Percentiles rank a stretch among this genome's conserved stretches.
These are phyloP conservation scores for Tuberolachnus salignus DNA, from an alignment of 2,888 invertebrate species.

Conservation along the genomic window DNA sequence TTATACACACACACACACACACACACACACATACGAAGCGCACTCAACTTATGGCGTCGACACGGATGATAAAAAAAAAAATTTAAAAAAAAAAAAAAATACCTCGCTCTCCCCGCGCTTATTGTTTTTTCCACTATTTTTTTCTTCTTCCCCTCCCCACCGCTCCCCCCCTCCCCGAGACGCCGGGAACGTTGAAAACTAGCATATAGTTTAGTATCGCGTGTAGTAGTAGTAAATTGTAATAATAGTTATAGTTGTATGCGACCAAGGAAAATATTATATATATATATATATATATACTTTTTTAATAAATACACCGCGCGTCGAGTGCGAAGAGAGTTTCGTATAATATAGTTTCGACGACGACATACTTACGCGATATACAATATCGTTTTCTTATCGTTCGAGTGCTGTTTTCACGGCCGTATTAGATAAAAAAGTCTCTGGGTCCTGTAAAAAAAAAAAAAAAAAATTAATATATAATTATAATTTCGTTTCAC, in stretches of 20 bases:
- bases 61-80: constrained; percentile 23
- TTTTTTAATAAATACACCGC: too few species aligned
- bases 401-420: constrained; percentile 52
- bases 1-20: not conserved
- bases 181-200: too few species aligned
- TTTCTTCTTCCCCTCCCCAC: not conserved
- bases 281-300: too few species aligned
- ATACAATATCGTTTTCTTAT: constrained; percentile 36
- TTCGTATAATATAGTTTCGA: too few species aligned
- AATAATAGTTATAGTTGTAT: too few species aligned
- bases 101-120: not conserved
- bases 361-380: too few species aligned
- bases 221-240: too few species aligned
- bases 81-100: constrained; percentile 1
- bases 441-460: not conserved
- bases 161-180: too few species aligned
- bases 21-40: not conserved
- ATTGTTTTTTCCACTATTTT: not conserved
- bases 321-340: too few species aligned
- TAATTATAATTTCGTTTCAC: constrained; percentile 24
- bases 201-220: too few species aligned
- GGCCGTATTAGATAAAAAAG: constrained; percentile 35
- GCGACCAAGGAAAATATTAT: too few species aligned
- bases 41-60: constrained; percentile 40
- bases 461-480: constrained; percentile 3